phyloP scores from a whole-genome alignment of 2,888 invertebrate species.

The Gortyna flavago region DNA sequence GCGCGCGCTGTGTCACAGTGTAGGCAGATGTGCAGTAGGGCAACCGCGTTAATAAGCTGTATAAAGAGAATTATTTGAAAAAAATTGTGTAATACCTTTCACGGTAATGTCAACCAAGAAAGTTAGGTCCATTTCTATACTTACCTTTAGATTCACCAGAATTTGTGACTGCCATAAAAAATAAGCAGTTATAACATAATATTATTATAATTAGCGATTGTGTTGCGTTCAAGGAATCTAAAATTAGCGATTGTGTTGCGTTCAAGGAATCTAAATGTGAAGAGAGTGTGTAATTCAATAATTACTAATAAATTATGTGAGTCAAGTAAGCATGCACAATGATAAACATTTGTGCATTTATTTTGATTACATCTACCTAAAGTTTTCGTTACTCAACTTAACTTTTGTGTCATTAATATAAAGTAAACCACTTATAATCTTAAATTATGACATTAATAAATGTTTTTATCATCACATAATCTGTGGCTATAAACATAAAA shows the following conservation, averaged over 20 bases:
- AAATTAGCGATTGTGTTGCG: background rate
- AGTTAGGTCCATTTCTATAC: background rate
- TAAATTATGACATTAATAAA: background rate
- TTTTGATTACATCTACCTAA: constrained; percentile 22
- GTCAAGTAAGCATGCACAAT: constrained; percentile 14
- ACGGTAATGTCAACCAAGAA: background rate
- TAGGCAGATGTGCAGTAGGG: constrained; percentile 19
- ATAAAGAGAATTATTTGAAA: background rate
- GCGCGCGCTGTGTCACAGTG: constrained; percentile 9
- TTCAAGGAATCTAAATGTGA: constrained; percentile 20
- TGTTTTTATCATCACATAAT: background rate
- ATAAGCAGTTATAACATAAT: background rate
- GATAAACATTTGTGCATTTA: constrained; percentile 1
- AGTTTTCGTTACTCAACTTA: background rate
- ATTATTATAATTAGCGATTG: no score
- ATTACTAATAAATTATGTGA: constrained; percentile 13
- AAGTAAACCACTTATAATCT: background rate
- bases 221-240: constrained; percentile 9
- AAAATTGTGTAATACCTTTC: background rate
- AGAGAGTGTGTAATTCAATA: constrained; percentile 29
- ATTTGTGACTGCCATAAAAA: background rate
- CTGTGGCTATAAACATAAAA: background rate
- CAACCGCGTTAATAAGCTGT: background rate
- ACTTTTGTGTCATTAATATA: background rate
- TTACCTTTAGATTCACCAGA: background rate